phyloP scores from a whole-genome alignment of 2,113 vertebrate species.

The Gallinago paraguaiae region DNA sequence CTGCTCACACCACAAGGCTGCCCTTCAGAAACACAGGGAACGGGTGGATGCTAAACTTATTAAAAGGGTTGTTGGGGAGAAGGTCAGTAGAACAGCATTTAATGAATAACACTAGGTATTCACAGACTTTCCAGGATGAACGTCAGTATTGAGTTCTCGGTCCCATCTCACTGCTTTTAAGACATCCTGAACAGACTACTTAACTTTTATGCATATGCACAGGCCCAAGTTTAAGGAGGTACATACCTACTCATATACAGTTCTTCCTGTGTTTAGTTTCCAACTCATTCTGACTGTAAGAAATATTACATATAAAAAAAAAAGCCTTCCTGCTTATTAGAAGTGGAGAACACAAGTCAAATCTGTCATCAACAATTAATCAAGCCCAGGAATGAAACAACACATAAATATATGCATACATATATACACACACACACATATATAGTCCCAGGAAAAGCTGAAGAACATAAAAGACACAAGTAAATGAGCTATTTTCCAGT shows the following conservation, averaged over 20 bases:
- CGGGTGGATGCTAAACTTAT: background rate
- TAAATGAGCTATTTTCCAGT: background rate
- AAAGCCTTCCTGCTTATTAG: background rate
- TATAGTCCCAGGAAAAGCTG: background rate
- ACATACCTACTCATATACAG: background rate
- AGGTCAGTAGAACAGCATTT: background rate
- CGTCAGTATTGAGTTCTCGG: background rate
- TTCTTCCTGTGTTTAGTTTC: background rate
- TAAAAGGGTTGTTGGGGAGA: background rate
- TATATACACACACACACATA: fast-evolving
- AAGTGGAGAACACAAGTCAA: background rate
- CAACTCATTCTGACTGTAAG: background rate
- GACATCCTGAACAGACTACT: background rate
- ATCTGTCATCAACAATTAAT: background rate
- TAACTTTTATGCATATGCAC: background rate
- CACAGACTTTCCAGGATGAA: background rate
- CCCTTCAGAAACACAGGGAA: background rate
- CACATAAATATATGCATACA: background rate
- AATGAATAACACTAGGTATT: background rate
- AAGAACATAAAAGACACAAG: background rate
- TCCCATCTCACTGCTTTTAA: background rate
- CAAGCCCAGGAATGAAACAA: background rate
- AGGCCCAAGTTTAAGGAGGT: background rate
- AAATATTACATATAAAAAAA: background rate
- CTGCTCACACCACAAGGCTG: background rate